Conservation (phyloP, 2,888 invertebrate genomes). For the Eupithecia subfuscata region DNA sequence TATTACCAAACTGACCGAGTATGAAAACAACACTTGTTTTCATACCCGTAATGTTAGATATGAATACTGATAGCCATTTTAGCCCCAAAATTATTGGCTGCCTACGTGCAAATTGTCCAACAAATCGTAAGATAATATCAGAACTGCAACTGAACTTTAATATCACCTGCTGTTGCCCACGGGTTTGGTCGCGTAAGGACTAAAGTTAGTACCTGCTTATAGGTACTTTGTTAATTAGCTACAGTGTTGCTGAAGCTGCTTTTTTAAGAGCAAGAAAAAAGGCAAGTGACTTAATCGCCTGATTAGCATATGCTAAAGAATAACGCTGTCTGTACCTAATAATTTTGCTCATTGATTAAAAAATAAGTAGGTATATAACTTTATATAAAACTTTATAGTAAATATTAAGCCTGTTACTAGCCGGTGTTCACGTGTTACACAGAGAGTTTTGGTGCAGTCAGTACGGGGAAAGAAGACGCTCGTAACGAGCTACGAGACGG, state of each 20-base stretch:
- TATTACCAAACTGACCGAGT: not conserved
- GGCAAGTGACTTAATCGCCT: not conserved
- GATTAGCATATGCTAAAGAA: not conserved
- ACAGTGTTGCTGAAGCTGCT: not conserved
- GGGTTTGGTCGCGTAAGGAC: not conserved
- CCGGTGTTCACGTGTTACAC: too few relatives aligned
- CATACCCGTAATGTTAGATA: conserved; percentile 11
- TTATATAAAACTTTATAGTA: too few relatives aligned
- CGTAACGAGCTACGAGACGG: too few relatives aligned
- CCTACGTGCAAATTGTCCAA: conserved; percentile 32
- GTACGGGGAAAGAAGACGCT: too few relatives aligned
- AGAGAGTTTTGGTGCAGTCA: too few relatives aligned
- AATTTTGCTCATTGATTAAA: too few relatives aligned
- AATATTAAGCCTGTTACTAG: too few relatives aligned
- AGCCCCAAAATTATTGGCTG: conserved; percentile 26
- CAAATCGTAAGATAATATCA: conserved; percentile 33
- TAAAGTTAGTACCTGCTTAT: not conserved
- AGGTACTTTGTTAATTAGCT: not conserved
- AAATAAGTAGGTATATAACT: too few relatives aligned
- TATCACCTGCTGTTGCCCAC: not conserved
- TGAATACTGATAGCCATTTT: conserved; percentile 14
- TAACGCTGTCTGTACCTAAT: not conserved
- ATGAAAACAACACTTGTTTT: conserved; percentile 10
- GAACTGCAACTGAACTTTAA: conserved; percentile 30
- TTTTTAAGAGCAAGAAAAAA: not conserved